Base-by-base conservation (phyloP, 1,140 invertebrate genomes). In the Macrocentrus cingulum region DNA sequence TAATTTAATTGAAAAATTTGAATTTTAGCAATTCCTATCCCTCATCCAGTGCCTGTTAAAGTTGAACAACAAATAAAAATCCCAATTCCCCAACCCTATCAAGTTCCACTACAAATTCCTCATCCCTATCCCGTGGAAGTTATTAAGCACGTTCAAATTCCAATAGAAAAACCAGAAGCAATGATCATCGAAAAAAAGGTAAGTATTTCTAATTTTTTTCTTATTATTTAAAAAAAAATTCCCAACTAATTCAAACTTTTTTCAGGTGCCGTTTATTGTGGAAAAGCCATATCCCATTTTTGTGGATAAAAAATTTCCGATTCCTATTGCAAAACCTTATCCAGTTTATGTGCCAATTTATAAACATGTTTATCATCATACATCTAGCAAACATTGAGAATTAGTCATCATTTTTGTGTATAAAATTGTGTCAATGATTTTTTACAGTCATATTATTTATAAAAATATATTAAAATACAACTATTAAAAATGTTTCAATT, bases 301-400 rank as follows among this genome's bases (percentile, higher is more conserved):
- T 58, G 86, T 90, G 2, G 87, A 90, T 58, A 90, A 90, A 75
- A 88, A 88, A 68, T 87, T 89, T 60, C 85, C 87, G 63, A 86
- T 90, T 23, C 85, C 87, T 19, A 85, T 90, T 65, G 86, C 86
- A 61, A 90, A 89, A 74, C 88, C 88, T 20, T 90, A 90, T 73
- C 86, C 88, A 39, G 88, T 90, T 50, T 88, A 89, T 63, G 85
- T 88, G n/a, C 88, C 88, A 2, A 86, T 90, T 45, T 91, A 90
- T 81, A 90, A 90, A 74, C 88, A 90, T 74, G 85, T 91, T 62
- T 88, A 89, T 79, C 87, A 88, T 68, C 85, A 88, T 72, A n/a
- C n/a, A n/a, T 36, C 36, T 32, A 37, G 15, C 13, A 36, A 51
- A 39, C 20, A 22, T 11, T 9, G 15, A 6, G 18, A 36, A 16